Evolutionary conservation across 2,797 vertebrate genomes (phyloP).

Genomic region (Coendou prehensilis): DNA sequence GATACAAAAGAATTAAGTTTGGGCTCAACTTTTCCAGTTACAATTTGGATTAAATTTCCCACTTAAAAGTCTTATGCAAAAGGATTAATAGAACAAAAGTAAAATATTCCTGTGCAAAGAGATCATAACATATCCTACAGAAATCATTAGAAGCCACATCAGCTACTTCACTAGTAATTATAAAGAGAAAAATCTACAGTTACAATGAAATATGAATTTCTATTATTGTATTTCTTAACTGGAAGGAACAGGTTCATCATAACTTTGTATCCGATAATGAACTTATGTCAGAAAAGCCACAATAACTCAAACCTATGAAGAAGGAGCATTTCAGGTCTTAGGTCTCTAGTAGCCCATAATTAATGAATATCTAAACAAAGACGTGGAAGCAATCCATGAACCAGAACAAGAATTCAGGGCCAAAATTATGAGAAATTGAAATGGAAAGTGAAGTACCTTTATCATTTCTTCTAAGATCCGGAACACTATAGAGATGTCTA

Average conservation of each 20-base stretch:
- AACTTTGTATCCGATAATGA: not conserved
- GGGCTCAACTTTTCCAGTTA: not conserved
- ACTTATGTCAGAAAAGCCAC: not conserved
- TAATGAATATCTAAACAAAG: not conserved
- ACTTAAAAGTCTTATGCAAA: not conserved
- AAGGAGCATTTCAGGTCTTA: not conserved
- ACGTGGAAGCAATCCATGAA: not conserved
- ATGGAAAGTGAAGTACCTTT: not conserved
- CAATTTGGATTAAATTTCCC: not conserved
- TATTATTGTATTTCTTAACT: conserved; percentile 59
- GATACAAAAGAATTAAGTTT: conserved; percentile 16
- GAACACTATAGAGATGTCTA: not conserved
- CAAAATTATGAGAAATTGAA: conserved; percentile 52
- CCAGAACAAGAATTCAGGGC: not conserved
- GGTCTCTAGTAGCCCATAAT: not conserved
- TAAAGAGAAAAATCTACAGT: not conserved
- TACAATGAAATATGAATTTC: conserved; percentile 55
- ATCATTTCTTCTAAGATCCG: not conserved
- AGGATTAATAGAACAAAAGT: not conserved
- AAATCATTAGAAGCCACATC: conserved; percentile 34
- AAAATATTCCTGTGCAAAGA: not conserved
- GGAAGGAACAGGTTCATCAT: conserved; percentile 1
- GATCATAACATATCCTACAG: not conserved
- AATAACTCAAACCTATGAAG: not conserved
- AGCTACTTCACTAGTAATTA: conserved; percentile 64